Base-by-base conservation (phyloP, 2,797 vertebrate species). In the Notolepis coatsorum region DNA sequence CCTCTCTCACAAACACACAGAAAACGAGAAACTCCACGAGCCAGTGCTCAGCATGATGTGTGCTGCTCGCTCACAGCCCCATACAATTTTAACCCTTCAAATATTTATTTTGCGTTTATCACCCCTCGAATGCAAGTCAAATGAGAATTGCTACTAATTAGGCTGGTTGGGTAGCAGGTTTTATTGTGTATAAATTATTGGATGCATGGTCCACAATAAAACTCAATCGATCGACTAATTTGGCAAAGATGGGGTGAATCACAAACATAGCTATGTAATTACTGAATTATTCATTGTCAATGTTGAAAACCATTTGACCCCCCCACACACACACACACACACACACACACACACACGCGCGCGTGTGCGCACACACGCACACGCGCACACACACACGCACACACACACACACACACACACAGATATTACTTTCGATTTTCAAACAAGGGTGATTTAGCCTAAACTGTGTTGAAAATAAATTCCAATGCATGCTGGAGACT, bases 1-100 rank as follows among this genome's bases (percentile, higher is more conserved):
- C n/a, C n/a, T n/a, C n/a, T n/a, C 77, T 61, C 54, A 45, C 35
- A 78, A 70, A 65, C 45, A 35, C 69, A 57, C 45, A 61, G 65
- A 60, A 53, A 49, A 69, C 68, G 31, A 62, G 45, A 47, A 33
- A 67, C 60, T 41, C 39, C 54, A 58, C 0, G 72, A 86, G 77
- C 77, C 77, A 76, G 68, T 80, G 31, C 12, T 27, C n/a, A 84
- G 82, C 30, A n/a, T n/a, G n/a, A n/a, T n/a, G n/a, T n/a, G n/a
- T n/a, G n/a, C 30, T 31, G 10, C 30, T 31, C 30, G 10, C 10
- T 6, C 30, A n/a, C 10, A 31, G 10, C 12, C 13, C 12, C 13
- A 37, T 37, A n/a, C 33, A 35, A 35, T 10, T 35, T 35, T 35
- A 12, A 9, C 13, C 31, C 31, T n/a, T 3, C 9, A 35, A 35